A percentile compares a stretch with the other conserved stretches of the same genome.
Evolutionary conservation across 2,888 invertebrate species (phyloP).

Genomic region (Hydraecia micacea): DNA sequence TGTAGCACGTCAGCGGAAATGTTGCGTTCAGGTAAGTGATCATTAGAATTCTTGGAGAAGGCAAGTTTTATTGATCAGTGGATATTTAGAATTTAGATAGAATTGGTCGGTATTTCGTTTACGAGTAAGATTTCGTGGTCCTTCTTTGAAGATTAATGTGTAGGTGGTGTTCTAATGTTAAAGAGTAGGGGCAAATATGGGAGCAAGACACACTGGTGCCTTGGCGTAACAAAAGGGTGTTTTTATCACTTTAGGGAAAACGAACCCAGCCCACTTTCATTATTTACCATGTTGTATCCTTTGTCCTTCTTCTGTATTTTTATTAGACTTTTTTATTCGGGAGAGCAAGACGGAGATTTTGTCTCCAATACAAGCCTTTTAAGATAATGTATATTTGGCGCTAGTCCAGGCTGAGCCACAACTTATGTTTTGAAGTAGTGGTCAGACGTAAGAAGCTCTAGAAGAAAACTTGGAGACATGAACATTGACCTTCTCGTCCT

Average conservation of each 20-base stretch:
- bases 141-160: neutral
- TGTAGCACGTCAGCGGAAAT: constrained; percentile 60
- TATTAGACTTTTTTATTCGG: too few species aligned
- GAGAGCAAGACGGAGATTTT: neutral
- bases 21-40: constrained; percentile 38
- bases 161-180: neutral
- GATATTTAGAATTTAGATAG: constrained; percentile 2
- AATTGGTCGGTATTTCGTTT: neutral
- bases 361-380: too few species aligned
- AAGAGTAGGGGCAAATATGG: neutral
- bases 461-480: neutral
- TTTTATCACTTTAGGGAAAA: neutral
- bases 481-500: neutral
- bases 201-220: neutral
- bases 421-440: neutral
- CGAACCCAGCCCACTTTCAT: neutral
- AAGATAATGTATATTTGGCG: neutral
- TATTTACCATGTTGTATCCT: neutral
- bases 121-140: neutral
- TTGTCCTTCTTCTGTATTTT: neutral
- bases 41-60: constrained; percentile 35
- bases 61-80: constrained; percentile 19
- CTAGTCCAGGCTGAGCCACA: too few species aligned
- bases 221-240: neutral
- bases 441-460: neutral